Conservation (phyloP, 2,888 invertebrate genomes). For the Microplitis deprimator region DNA sequence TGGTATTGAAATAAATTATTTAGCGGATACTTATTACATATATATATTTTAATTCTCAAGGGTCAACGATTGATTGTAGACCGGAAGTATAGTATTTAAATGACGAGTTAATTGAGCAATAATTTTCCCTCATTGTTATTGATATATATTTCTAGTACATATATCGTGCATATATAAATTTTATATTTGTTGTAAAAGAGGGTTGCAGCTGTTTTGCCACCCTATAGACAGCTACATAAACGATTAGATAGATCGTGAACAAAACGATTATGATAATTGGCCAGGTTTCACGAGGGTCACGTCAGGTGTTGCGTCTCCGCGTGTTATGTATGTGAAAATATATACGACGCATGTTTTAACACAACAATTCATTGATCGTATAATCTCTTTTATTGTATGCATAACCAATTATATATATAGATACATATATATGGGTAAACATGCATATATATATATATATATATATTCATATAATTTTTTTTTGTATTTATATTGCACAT, state of each 20-base stretch:
- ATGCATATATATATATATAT: not conserved
- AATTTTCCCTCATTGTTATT: conserved; percentile 26
- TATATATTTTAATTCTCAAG: not conserved
- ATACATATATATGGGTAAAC: not conserved
- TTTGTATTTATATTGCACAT: not conserved
- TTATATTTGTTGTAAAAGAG: conserved; percentile 2
- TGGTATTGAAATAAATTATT: no score
- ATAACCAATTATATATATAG: not conserved
- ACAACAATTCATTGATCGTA: not conserved
- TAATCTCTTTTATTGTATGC: not conserved
- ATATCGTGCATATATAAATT: not conserved
- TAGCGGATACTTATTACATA: no score
- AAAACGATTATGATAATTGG: conserved; percentile 42
- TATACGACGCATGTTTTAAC: conserved; percentile 1
- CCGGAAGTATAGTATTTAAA: conserved; percentile 65
- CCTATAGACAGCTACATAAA: conserved; percentile 40
- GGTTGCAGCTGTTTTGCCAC: conserved; percentile 38
- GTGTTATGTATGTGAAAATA: conserved; percentile 24
- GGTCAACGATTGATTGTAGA: conserved; percentile 23
- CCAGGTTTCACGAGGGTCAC: conserved; percentile 30
- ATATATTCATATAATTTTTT: not conserved
- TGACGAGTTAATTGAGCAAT: conserved; percentile 64
- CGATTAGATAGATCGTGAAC: conserved; percentile 48
- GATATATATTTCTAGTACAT: conserved; percentile 15
- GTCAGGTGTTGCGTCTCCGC: conserved; percentile 39